Base-by-base conservation (phyloP, 2,888 invertebrate species). In the Liopterus haemorrhoidalis region DNA sequence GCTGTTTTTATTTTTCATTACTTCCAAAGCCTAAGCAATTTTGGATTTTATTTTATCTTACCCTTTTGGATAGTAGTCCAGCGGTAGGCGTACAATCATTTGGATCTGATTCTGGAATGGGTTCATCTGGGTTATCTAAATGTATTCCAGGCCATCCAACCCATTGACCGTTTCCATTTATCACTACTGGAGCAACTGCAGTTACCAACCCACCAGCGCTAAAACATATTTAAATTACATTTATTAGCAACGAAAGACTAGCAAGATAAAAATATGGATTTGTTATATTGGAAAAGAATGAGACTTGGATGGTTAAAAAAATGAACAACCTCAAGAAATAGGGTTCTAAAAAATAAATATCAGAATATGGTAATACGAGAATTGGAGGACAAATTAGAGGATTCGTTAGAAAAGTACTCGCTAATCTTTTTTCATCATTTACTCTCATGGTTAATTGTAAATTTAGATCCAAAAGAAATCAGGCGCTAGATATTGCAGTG, bases 81-180 rank as follows among this genome's bases (percentile, higher is more conserved):
- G 91, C 88, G 0, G 91, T 90, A 5, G 90, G 90, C 1, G 89
- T 85, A 53, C 82, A 82, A 69, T 91, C 90, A 31, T 78, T 78
- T 1, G 90, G 89, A 67, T 88, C 82, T 2, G 90, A 87, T 66
- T 90, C 90, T 0, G 91, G 91, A 59, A 91, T 90, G 39, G 77
- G 76, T 61, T 87, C 85, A 51, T 80, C 74, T 4, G 79, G 79
- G 61, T 89, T 79, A 18, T 82, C 79, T 56, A 88, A 72, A 63
- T 90, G 87, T 53, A 90, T 78, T 8, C 91, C 91, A 0, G 91
- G 84, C 91, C 91, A 92, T 54, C 91, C 91, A 25, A 92, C 88
- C 91, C 91, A 92, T 44, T 89, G 74, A 30, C 91, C 91, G 55
- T 78, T 77, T 39, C 89, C 82, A 50, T 83, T 81, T 53, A 90